Evolutionary conservation across 2,113 vertebrate genomes (phyloP).

Genomic region (Eclectus roratus): DNA sequence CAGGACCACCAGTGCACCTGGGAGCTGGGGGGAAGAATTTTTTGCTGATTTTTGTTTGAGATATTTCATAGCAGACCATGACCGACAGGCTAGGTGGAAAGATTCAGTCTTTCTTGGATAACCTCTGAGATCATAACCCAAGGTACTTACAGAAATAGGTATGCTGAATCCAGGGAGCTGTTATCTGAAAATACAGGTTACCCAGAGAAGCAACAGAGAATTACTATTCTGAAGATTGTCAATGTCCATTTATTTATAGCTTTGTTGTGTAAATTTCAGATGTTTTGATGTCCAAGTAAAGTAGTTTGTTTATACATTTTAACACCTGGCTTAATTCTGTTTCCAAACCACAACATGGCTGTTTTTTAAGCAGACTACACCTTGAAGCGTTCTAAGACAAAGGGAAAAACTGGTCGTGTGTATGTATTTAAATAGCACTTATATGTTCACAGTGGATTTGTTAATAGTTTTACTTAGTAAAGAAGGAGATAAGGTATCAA

Average conservation of each 20-base stretch:
- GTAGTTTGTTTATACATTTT: background rate
- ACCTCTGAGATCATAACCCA: background rate
- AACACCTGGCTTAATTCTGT: background rate
- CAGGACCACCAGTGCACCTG: accelerated
- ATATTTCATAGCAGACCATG: background rate
- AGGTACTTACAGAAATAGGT: accelerated
- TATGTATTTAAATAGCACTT: background rate
- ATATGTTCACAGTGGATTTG: background rate
- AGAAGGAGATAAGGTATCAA: background rate
- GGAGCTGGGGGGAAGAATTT: background rate
- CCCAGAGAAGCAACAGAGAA: background rate
- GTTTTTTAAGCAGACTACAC: background rate
- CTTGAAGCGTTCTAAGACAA: background rate
- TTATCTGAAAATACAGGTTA: background rate
- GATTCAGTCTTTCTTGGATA: background rate
- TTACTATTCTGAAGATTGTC: background rate
- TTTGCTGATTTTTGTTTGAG: background rate
- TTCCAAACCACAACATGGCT: background rate
- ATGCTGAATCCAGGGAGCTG: background rate
- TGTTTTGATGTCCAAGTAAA: background rate
- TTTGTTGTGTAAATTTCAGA: background rate
- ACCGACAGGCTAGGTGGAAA: background rate
- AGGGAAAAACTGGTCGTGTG: background rate
- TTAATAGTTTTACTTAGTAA: background rate
- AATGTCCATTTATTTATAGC: background rate